Evolutionary conservation across 1,140 invertebrate species (phyloP).

Genomic region (Drosophila setifemur): DNA sequence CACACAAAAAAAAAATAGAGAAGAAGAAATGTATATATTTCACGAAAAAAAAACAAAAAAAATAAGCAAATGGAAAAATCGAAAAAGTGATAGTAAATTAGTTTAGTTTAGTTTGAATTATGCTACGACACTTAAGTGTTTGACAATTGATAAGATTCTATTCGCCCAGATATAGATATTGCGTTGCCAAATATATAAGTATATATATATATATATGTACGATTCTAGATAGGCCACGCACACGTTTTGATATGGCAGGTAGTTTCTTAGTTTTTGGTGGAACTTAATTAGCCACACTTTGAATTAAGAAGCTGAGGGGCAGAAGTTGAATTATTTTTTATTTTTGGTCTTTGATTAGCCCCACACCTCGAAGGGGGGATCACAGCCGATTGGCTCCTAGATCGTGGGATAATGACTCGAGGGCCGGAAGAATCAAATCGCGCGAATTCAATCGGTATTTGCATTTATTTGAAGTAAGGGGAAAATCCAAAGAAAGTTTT

Average conservation of each 20-base stretch:
- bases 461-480: too few relatives aligned
- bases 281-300: constrained; percentile 26
- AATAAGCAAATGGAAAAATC: too few relatives aligned
- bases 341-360: background rate
- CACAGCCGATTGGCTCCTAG: background rate
- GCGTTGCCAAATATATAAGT: background rate
- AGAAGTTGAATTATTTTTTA: background rate
- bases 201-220: constrained; percentile 8
- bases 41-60: too few relatives aligned
- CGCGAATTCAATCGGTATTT: too few relatives aligned
- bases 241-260: background rate
- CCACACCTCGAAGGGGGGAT: background rate
- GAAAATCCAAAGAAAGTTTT: too few relatives aligned
- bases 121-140: constrained; percentile 56
- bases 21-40: constrained; percentile 13
- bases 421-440: background rate
- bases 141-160: constrained; percentile 67
- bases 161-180: constrained; percentile 30
- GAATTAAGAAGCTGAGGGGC: background rate
- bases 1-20: background rate
- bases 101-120: constrained; percentile 57
- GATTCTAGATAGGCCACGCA: background rate
- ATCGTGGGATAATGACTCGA: background rate
- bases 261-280: background rate
- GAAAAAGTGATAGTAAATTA: constrained; percentile 63